Evolutionary conservation across 2,113 vertebrate genomes (phyloP).

Genomic region (Poeciliopsis retropinna): DNA sequence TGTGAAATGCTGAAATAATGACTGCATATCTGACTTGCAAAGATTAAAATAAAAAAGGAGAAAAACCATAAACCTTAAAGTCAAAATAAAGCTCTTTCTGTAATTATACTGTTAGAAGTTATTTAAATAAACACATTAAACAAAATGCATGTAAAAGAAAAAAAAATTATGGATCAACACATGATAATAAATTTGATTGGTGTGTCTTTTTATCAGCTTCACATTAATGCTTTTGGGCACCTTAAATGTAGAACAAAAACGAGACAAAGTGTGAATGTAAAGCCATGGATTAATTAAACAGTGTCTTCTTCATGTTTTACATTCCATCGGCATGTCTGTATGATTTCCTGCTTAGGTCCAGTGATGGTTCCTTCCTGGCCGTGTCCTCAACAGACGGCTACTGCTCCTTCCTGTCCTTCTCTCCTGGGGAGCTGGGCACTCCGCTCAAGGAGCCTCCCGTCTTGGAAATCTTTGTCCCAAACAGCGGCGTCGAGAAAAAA

Average conservation of each 20-base stretch:
- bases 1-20: no score
- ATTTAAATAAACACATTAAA: not conserved
- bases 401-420: slow-evolving; percentile 95
- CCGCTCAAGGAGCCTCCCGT: slow-evolving; percentile 89
- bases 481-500: slow-evolving; percentile 85
- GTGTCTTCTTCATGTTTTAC: not conserved
- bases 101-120: not conserved
- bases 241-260: no score
- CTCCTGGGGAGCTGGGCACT: slow-evolving; percentile 87
- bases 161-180: not conserved
- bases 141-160: not conserved
- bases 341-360: slow-evolving; percentile 82
- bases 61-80: not conserved
- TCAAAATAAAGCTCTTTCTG: not conserved
- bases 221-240: no score
- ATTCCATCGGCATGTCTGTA: not conserved
- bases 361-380: slow-evolving; percentile 91
- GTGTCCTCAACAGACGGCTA: slow-evolving; percentile 98
- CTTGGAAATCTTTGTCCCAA: slow-evolving; percentile 77
- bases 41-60: not conserved
- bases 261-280: not conserved
- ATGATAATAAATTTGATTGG: no score
- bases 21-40: not conserved
- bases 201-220: no score
- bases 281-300: not conserved